These are phyloP conservation scores for Muscidifurax raptorellus DNA, from an alignment of 1,140 invertebrate species.

Conservation along the genomic window DNA sequence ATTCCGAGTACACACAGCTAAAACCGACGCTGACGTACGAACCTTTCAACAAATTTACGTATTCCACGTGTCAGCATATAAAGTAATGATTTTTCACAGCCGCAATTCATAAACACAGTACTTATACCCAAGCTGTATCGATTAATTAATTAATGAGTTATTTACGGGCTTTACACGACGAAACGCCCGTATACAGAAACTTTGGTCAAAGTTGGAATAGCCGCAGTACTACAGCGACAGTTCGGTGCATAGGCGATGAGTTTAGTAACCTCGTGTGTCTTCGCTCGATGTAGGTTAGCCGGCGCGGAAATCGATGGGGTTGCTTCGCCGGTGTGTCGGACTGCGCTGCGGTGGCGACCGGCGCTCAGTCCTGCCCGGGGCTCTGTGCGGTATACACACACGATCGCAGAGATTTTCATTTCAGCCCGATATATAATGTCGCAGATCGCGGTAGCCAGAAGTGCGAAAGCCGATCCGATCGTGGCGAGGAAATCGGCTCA, in stretches of 20 bases:
- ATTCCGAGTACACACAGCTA: neutral
- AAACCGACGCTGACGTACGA: neutral
- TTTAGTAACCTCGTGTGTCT: constrained; percentile 64
- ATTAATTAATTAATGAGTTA: too few species aligned
- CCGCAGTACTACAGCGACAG: neutral
- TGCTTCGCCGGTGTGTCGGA: constrained; percentile 47
- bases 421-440: neutral
- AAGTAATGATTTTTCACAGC: too few species aligned
- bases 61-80: too few species aligned
- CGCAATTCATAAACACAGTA: too few species aligned
- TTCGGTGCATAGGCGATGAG: constrained; percentile 55
- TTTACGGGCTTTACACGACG: too few species aligned
- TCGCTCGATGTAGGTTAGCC: constrained; percentile 60
- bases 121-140: too few species aligned
- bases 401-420: neutral
- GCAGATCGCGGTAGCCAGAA: neutral
- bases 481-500: neutral
- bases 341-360: neutral
- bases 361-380: neutral
- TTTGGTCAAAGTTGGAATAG: neutral
- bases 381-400: neutral
- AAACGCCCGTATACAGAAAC: neutral
- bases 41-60: too few species aligned
- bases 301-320: constrained; percentile 65
- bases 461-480: neutral